These are phyloP conservation scores for Raja brachyura DNA, from an alignment of 2,113 vertebrate genomes.

Conservation along the genomic window DNA sequence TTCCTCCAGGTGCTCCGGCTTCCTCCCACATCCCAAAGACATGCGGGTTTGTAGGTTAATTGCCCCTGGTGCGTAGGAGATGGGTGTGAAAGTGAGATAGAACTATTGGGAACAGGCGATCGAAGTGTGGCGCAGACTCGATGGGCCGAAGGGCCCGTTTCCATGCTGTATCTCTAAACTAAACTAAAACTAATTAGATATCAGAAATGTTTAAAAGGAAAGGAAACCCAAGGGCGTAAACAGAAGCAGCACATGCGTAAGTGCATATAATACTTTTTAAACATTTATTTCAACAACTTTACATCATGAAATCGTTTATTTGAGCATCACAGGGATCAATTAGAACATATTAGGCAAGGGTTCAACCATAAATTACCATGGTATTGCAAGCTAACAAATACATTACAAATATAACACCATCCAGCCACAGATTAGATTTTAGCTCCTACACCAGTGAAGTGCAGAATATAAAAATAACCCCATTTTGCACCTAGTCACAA, in stretches of 20 bases:
- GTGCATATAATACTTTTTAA: not conserved
- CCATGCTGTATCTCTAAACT: no score
- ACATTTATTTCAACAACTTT: not conserved
- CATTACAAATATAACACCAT: not conserved
- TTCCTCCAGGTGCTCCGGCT: no score
- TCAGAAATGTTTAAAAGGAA: slow-evolving; percentile 3
- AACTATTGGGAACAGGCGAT: no score
- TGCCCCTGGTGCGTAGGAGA: no score
- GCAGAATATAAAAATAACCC: not conserved
- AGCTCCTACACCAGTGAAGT: not conserved
- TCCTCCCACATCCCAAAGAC: no score
- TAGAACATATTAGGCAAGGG: not conserved
- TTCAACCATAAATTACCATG: not conserved
- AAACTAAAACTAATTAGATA: not conserved
- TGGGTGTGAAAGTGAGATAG: no score
- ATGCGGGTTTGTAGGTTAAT: no score
- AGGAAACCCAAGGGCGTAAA: not conserved
- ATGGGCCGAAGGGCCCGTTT: no score
- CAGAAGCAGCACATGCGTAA: not conserved
- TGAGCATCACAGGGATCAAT: not conserved
- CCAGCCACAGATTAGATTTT: not conserved
- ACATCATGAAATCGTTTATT: not conserved
- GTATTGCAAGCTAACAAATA: not conserved
- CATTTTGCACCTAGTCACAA: not conserved
- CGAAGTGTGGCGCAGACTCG: no score